Evolutionary conservation across 2,888 invertebrate genomes (phyloP).

Genomic region (Plagodis dolabraria): DNA sequence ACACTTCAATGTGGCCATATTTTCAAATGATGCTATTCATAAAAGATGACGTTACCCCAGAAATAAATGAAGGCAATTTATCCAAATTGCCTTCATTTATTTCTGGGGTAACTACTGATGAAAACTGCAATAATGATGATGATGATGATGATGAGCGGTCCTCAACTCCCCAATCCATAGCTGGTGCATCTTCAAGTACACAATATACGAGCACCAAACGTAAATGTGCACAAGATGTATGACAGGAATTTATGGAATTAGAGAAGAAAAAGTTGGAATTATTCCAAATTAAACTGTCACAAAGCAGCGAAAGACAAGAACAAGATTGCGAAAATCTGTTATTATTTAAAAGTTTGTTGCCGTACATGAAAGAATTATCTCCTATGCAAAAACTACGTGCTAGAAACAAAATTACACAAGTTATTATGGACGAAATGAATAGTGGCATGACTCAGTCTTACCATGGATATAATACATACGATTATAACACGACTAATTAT

Average conservation of each 20-base stretch:
- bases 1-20: constrained; percentile 2
- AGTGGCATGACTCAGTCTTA: constrained; percentile 39
- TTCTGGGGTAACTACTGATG: constrained; percentile 27
- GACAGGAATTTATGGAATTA: constrained; percentile 44
- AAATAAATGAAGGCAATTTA: constrained; percentile 11
- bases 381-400: constrained; percentile 43
- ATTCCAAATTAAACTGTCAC: constrained; percentile 43
- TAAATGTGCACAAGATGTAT: constrained; percentile 43
- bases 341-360: constrained; percentile 9
- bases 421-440: constrained; percentile 41
- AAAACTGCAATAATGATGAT: not conserved
- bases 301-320: constrained; percentile 39
- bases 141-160: constrained; percentile 2
- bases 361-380: too few relatives aligned
- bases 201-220: constrained; percentile 3
- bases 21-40: constrained; percentile 38
- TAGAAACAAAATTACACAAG: constrained; percentile 42
- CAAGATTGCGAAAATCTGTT: constrained; percentile 1
- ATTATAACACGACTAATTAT: constrained; percentile 28
- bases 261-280: constrained; percentile 44
- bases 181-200: too few relatives aligned
- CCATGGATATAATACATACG: constrained; percentile 41
- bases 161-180: too few relatives aligned
- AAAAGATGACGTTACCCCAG: constrained; percentile 19
- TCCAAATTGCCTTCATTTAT: too few relatives aligned